A percentile compares a stretch with the other conserved stretches of the same genome.
These are phyloP conservation scores for Blastomussa wellsi DNA, from an alignment of 92 coral and sea anemone species.

Conservation along the genomic window DNA sequence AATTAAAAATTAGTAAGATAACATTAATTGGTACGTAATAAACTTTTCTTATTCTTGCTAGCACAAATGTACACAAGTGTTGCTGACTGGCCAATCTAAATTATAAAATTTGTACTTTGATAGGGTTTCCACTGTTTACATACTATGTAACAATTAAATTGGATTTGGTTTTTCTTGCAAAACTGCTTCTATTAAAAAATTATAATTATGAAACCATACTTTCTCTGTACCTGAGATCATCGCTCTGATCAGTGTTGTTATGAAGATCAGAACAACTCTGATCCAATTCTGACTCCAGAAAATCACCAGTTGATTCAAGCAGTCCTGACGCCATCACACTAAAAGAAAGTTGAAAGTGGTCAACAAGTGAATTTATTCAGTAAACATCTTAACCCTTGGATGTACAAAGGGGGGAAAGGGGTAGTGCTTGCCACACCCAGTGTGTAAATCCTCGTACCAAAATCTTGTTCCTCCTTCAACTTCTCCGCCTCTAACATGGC, in stretches of 20 bases:
- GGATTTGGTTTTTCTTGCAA: not conserved
- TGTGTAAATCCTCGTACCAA: slow-evolving; percentile 65
- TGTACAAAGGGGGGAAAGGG: no score
- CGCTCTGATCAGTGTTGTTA: slow-evolving; percentile 80
- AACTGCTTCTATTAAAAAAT: no score
- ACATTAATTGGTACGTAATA: no score
- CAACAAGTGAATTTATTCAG: not conserved
- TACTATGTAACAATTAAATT: no score
- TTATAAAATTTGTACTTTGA: no score
- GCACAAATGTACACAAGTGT: no score
- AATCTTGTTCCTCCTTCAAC: slow-evolving; percentile 94
- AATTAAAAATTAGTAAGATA: no score
- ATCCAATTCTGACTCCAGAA: slow-evolving; percentile 83
- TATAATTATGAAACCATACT: not conserved
- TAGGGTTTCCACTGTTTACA: no score
- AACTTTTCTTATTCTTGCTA: no score
- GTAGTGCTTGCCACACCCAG: no score
- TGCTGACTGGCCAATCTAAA: no score
- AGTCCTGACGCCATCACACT: slow-evolving; percentile 98
- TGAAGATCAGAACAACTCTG: slow-evolving; percentile 93
- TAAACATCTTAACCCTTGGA: not conserved
- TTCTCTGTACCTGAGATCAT: slow-evolving; percentile 60
- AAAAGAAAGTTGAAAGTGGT: not conserved
- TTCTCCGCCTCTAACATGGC: slow-evolving; percentile 91
- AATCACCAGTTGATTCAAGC: slow-evolving; percentile 90